A percentile compares a stretch with the other conserved stretches of the same genome.
Conservation (phyloP, 1,140 invertebrate species). For the Telenomus remus region DNA sequence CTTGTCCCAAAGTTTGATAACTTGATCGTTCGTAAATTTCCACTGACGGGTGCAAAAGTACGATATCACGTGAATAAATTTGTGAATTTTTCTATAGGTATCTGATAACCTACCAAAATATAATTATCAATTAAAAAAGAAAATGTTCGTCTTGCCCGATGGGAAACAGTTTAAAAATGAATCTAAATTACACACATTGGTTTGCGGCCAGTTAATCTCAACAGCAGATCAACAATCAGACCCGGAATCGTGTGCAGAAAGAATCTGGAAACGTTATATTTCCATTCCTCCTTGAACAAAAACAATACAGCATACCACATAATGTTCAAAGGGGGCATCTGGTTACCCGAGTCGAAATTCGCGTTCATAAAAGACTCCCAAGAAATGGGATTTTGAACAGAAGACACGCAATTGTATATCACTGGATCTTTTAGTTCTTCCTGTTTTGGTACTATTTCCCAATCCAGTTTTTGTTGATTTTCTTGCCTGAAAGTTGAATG, state of each 20-base stretch:
- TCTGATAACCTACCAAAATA: slow-evolving; percentile 74
- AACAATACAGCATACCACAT: slow-evolving; percentile 78
- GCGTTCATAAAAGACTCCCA: slow-evolving; percentile 77
- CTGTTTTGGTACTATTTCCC: no score
- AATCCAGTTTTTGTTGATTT: neutral
- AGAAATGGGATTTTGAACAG: slow-evolving; percentile 76
- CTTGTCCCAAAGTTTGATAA: slow-evolving; percentile 73
- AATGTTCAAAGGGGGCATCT: slow-evolving; percentile 67
- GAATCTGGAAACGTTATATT: slow-evolving; percentile 74
- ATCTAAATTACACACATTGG: slow-evolving; percentile 69
- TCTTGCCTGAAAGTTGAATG: neutral
- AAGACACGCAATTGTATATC: slow-evolving; percentile 79
- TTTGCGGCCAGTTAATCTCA: slow-evolving; percentile 61
- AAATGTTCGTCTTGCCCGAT: no score
- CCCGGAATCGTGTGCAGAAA: slow-evolving; percentile 73
- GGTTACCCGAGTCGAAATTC: slow-evolving; percentile 68
- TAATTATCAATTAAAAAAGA: no score
- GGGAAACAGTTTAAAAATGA: no score
- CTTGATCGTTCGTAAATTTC: slow-evolving; percentile 77
- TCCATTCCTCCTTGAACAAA: slow-evolving; percentile 70
- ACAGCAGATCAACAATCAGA: slow-evolving; percentile 66
- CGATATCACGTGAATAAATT: slow-evolving; percentile 76
- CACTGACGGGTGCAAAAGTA: slow-evolving; percentile 79
- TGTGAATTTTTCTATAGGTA: slow-evolving; percentile 77
- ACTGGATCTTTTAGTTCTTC: slow-evolving; percentile 61